Evolutionary conservation across 1,140 invertebrate genomes (phyloP).

Genomic region (Oryctes rhinoceros): DNA sequence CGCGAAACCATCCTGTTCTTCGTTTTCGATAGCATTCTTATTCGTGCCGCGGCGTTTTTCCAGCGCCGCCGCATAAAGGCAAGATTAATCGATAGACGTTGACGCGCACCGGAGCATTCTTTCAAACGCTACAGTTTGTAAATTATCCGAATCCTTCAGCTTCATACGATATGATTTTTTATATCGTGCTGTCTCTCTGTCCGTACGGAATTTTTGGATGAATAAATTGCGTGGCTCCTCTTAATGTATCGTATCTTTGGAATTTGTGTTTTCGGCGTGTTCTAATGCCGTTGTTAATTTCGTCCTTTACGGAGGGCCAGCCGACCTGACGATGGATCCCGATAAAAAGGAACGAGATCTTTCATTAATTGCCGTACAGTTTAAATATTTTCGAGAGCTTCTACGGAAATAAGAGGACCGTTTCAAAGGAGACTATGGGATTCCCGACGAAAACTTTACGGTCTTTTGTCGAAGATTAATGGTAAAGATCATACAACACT

Average conservation of each 20-base stretch:
- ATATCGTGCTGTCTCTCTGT: background rate
- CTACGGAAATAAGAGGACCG: background rate
- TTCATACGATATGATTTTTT: slow-evolving; percentile 3
- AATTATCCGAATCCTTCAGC: background rate
- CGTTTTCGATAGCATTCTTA: slow-evolving; percentile 4
- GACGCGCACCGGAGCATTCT: background rate
- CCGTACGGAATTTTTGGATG: background rate
- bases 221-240: background rate
- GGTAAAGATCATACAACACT: background rate
- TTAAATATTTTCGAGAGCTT: slow-evolving; percentile 10
- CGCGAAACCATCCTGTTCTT: slow-evolving; percentile 2
- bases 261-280: background rate
- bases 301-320: background rate
- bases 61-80: slow-evolving; percentile 2
- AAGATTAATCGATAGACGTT: slow-evolving; percentile 25
- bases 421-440: background rate
- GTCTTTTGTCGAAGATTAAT: background rate
- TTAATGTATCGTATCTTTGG: background rate
- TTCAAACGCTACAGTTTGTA: background rate
- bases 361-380: background rate
- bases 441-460: background rate
- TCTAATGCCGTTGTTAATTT: background rate
- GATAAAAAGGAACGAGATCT: background rate
- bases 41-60: background rate
- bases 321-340: background rate